These are phyloP conservation scores for Diacarnus erythraeanus DNA, from an alignment of 37 sponge, comb jelly and placozoan species.

Conservation along the genomic window DNA sequence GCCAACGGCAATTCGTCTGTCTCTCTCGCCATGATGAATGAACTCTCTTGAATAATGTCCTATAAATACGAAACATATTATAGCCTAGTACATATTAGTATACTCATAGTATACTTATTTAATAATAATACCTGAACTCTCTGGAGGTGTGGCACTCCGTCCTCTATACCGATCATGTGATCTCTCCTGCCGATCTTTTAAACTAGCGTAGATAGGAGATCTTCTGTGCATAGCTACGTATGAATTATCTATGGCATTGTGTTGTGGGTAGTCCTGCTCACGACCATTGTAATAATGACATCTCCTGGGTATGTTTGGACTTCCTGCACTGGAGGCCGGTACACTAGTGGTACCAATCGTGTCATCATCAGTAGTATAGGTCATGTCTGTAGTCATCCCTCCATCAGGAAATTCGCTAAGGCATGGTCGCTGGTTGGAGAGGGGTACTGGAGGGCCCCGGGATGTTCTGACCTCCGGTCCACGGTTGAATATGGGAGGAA, in stretches of 20 bases:
- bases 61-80: no score
- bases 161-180: not conserved
- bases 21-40: not conserved
- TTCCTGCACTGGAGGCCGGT: conserved; percentile 26
- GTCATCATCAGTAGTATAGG: conserved; percentile 17
- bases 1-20: conserved; percentile 9
- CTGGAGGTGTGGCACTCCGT: not conserved
- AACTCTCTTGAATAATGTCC: not conserved
- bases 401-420: not conserved
- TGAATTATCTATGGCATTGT: not conserved
- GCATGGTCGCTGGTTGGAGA: not conserved
- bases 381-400: conserved; percentile 7
- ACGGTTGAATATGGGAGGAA: not conserved
- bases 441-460: not conserved
- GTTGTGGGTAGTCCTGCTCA: not conserved
- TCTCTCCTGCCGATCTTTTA: not conserved
- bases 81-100: not conserved
- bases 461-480: no score
- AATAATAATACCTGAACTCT: not conserved
- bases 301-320: conserved; percentile 7
- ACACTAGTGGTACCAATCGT: conserved; percentile 23
- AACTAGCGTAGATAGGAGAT: not conserved
- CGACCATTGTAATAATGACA: not conserved
- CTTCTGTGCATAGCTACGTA: not conserved
- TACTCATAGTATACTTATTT: no score